Conservation (phyloP, 1,140 invertebrate genomes). For the Drosophila melanica region DNA sequence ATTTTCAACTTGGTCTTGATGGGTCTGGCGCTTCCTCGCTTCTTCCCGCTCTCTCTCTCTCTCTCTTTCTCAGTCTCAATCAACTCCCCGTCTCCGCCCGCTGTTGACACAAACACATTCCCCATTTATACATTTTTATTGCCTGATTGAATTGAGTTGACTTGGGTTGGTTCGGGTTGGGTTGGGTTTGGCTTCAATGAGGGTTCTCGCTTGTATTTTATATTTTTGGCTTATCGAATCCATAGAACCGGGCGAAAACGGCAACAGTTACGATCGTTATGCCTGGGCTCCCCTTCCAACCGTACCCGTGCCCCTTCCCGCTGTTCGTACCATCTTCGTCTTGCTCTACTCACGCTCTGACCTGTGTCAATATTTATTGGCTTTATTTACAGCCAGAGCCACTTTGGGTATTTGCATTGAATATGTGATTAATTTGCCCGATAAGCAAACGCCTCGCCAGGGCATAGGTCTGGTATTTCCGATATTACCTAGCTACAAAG, state of each 20-base stretch:
- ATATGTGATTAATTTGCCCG: conserved; percentile 59
- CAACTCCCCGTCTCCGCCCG: no score
- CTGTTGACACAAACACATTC: conserved; percentile 42
- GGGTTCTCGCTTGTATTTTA: conserved; percentile 53
- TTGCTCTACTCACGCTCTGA: conserved; percentile 38
- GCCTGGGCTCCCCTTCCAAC: conserved; percentile 1
- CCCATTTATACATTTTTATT: conserved; percentile 62
- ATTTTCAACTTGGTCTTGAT: conserved; percentile 60
- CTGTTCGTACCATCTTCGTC: conserved; percentile 3
- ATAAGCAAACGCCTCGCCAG: conserved; percentile 29
- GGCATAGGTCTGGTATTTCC: conserved; percentile 33
- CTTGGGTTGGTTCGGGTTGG: conserved; percentile 49
- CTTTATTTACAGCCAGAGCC: conserved; percentile 64
- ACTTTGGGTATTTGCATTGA: conserved; percentile 64
- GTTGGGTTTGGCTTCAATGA: conserved; percentile 59
- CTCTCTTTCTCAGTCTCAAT: neutral
- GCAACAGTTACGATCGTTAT: conserved; percentile 58
- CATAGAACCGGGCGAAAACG: conserved; percentile 41
- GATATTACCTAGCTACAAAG: neutral
- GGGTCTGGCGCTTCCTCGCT: neutral
- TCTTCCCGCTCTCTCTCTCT: neutral
- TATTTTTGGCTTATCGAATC: conserved; percentile 58
- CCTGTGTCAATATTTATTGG: conserved; percentile 76
- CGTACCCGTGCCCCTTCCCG: neutral
- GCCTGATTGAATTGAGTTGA: conserved; percentile 69